Percentiles rank a stretch among this genome's conserved stretches.
Evolutionary conservation across 2,797 vertebrate genomes (phyloP).

Genomic region (Peromyscus nudipes): DNA sequence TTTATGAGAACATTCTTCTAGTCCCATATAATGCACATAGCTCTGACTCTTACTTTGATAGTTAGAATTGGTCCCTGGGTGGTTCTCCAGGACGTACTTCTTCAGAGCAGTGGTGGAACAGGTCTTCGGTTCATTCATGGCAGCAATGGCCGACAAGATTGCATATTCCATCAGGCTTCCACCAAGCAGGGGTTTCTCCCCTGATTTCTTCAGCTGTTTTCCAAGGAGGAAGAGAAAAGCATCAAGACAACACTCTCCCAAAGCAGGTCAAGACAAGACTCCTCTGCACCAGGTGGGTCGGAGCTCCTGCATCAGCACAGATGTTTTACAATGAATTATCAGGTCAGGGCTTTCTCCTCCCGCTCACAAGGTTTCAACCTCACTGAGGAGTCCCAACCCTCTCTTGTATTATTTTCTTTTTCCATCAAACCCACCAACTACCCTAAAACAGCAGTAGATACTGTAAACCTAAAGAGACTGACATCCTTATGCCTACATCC

Average conservation of each 20-base stretch:
- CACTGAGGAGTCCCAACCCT: slow-evolving; percentile 70
- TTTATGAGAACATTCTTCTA: neutral
- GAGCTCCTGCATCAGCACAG: slow-evolving; percentile 91
- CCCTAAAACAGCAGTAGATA: slow-evolving; percentile 9
- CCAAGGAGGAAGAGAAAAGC: slow-evolving; percentile 90
- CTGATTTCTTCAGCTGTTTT: slow-evolving; percentile 95
- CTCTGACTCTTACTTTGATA: slow-evolving; percentile 91
- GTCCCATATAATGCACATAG: neutral
- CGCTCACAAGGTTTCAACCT: slow-evolving; percentile 74
- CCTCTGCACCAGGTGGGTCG: slow-evolving; percentile 90
- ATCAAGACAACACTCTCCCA: slow-evolving; percentile 91
- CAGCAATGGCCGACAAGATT: slow-evolving; percentile 96
- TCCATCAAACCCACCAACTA: slow-evolving; percentile 23
- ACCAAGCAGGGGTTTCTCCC: slow-evolving; percentile 94
- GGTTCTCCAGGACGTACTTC: slow-evolving; percentile 94
- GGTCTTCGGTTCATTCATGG: slow-evolving; percentile 99
- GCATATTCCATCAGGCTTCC: slow-evolving; percentile 96
- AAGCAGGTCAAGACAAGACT: slow-evolving; percentile 91
- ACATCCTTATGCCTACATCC: neutral
- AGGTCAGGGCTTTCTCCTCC: slow-evolving; percentile 85
- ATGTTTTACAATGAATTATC: slow-evolving; percentile 87
- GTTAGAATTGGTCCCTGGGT: slow-evolving; percentile 94
- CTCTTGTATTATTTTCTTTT: slow-evolving; percentile 14
- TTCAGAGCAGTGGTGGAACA: slow-evolving; percentile 97
- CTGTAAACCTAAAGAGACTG: neutral